These are phyloP conservation scores for Anniella stebbinsi DNA, from an alignment of 2,797 vertebrate genomes.

Conservation along the genomic window DNA sequence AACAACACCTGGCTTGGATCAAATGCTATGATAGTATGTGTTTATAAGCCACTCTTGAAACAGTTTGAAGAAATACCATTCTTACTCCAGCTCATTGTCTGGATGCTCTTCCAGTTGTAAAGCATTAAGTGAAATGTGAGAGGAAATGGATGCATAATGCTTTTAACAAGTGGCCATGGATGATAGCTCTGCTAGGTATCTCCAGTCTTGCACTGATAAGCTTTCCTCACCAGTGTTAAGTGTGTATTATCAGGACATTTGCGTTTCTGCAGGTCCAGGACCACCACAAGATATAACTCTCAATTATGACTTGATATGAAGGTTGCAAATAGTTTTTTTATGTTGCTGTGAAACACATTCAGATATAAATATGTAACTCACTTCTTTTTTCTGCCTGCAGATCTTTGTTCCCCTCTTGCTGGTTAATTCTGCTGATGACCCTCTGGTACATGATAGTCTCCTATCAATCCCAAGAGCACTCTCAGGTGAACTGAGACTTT, in stretches of 20 bases:
- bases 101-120: neutral
- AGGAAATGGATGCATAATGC: neutral
- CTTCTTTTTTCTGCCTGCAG: slow-evolving; percentile 72
- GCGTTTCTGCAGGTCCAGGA: slow-evolving; percentile 1
- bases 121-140: neutral
- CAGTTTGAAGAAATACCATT: neutral
- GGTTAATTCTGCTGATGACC: slow-evolving; percentile 95
- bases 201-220: neutral
- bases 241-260: neutral
- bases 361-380: neutral
- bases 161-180: neutral
- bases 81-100: neutral
- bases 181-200: neutral
- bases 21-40: neutral
- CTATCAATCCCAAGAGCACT: slow-evolving; percentile 95
- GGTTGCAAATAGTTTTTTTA: neutral
- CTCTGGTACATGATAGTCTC: slow-evolving; percentile 93
- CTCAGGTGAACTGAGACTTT: slow-evolving; percentile 83
- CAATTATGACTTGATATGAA: neutral
- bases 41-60: neutral
- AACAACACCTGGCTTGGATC: neutral
- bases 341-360: neutral
- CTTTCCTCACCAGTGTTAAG: neutral
- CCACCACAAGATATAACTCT: neutral
- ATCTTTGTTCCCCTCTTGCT: slow-evolving; percentile 94